phyloP scores from a whole-genome alignment of 2,797 vertebrate genomes.

The Podarcis lilfordi region DNA sequence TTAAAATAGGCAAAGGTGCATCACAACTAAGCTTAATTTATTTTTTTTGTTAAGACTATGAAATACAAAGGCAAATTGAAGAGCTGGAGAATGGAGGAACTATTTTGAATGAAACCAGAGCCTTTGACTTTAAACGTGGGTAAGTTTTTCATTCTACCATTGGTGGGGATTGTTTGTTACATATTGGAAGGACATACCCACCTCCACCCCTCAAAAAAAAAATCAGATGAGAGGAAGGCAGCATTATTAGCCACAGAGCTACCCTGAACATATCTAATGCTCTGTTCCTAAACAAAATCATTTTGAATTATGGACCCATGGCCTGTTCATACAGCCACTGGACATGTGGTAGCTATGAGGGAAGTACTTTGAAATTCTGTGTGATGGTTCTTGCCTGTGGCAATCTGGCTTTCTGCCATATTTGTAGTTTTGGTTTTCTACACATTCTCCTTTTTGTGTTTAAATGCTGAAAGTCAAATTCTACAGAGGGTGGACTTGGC shows the following conservation, averaged over 20 bases:
- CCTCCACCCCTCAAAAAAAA: background rate
- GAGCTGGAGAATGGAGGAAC: constrained; percentile 87
- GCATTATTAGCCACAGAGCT: background rate
- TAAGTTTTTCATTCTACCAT: constrained; percentile 75
- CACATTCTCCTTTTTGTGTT: background rate
- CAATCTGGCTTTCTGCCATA: background rate
- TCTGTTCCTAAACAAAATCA: background rate
- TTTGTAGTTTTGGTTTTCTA: background rate
- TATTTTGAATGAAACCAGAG: constrained; percentile 93
- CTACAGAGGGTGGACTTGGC: background rate
- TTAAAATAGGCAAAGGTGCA: constrained; percentile 53
- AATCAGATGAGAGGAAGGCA: background rate
- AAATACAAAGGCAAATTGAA: constrained; percentile 93
- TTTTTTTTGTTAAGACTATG: constrained; percentile 86
- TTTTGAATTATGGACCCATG: background rate
- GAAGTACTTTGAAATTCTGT: background rate
- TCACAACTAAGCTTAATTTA: constrained; percentile 42
- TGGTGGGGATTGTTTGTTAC: background rate
- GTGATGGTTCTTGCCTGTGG: background rate
- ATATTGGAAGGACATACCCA: background rate
- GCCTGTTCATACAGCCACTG: background rate
- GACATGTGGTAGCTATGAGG: background rate
- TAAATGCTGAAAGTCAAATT: background rate
- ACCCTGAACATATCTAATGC: background rate
- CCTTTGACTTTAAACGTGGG: constrained; percentile 93